A percentile compares a stretch with the other conserved stretches of the same genome.
Conservation (phyloP, 2,888 invertebrate species). For the Agriotes lineatus region DNA sequence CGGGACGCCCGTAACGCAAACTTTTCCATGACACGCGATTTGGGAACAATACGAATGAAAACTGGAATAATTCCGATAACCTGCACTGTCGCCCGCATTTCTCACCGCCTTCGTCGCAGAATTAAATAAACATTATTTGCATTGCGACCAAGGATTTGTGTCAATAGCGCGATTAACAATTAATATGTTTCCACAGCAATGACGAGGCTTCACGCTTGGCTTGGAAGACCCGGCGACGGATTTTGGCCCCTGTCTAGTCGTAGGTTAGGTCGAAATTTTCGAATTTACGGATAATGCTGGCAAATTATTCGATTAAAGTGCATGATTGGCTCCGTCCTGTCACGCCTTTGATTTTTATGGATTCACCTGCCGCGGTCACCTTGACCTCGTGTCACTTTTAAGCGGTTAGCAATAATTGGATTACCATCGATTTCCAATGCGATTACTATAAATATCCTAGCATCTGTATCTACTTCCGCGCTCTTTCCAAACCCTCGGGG, state of each 20-base stretch:
- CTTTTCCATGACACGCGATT: too few species aligned
- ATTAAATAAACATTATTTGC: constrained; percentile 1
- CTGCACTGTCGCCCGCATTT: background rate
- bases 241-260: background rate
- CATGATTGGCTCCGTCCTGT: constrained; percentile 43
- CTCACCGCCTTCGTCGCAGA: background rate
- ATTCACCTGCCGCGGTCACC: constrained; percentile 41
- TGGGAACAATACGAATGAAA: too few species aligned
- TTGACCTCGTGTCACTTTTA: constrained; percentile 36
- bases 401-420: constrained; percentile 39
- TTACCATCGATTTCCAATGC: constrained; percentile 41
- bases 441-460: too few species aligned
- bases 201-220: background rate
- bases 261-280: background rate
- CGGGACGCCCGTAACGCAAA: too few species aligned
- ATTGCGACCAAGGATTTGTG: constrained; percentile 35
- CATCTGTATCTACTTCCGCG: too few species aligned
- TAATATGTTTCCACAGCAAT: background rate
- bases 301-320: constrained; percentile 39
- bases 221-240: background rate
- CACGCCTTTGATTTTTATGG: constrained; percentile 44
- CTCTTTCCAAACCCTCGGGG: too few species aligned
- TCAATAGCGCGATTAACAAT: constrained; percentile 25
- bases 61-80: too few species aligned
- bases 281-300: constrained; percentile 28